These are phyloP conservation scores for Chaitophorus viminalis DNA, from an alignment of 2,888 invertebrate genomes.

Conservation along the genomic window DNA sequence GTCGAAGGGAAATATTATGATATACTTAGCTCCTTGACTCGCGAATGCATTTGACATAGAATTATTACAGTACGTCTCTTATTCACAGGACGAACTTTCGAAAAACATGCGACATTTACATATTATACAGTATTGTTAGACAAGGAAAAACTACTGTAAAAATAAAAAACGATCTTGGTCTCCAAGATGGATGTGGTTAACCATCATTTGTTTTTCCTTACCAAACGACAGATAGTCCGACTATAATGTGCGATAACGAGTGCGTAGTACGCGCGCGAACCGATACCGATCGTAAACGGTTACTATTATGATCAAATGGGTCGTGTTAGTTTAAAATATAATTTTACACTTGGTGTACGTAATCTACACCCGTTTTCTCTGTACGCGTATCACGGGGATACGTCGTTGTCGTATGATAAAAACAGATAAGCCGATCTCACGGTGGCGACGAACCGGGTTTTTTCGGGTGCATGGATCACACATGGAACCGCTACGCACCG, in stretches of 20 bases:
- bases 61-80: too few species aligned
- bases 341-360: neutral
- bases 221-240: neutral
- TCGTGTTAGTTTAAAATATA: conserved; percentile 17
- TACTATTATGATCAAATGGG: neutral
- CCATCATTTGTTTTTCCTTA: neutral
- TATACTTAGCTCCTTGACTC: conserved; percentile 8
- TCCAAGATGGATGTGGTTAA: too few species aligned
- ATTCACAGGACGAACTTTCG: too few species aligned
- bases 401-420: too few species aligned
- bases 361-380: too few species aligned
- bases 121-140: neutral
- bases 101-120: too few species aligned
- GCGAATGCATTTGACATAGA: neutral
- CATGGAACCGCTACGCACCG: neutral
- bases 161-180: too few species aligned
- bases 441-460: neutral
- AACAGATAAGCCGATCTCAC: neutral
- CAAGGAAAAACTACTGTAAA: too few species aligned
- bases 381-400: too few species aligned
- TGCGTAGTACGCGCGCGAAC: neutral
- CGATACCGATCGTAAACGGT: conserved; percentile 25
- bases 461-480: conserved; percentile 6
- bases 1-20: conserved; percentile 9
- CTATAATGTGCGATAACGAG: neutral